phyloP scores from a whole-genome alignment of 2,888 invertebrate species.

The Asteroscopus sphinx region DNA sequence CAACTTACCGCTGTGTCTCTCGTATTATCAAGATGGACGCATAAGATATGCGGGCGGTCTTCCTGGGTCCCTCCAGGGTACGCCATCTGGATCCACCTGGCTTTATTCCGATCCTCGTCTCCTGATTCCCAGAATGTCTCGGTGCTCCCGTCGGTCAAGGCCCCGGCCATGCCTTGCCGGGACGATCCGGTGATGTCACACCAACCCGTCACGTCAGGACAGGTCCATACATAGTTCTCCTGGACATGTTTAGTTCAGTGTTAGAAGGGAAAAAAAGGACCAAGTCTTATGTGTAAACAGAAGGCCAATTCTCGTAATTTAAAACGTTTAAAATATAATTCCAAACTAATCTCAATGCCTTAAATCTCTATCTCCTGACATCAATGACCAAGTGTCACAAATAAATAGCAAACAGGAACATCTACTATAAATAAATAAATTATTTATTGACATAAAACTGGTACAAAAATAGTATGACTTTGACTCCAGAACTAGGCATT shows the following conservation, averaged over 20 bases:
- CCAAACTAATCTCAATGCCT: too few species aligned
- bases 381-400: too few species aligned
- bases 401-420: too few species aligned
- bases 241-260: conserved; percentile 40
- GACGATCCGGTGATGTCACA: conserved; percentile 97
- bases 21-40: conserved; percentile 98
- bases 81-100: conserved; percentile 93
- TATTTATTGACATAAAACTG: too few species aligned
- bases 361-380: too few species aligned
- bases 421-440: too few species aligned
- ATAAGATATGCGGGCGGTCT: conserved; percentile 93
- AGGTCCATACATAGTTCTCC: conserved; percentile 91
- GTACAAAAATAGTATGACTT: too few species aligned
- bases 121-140: conserved; percentile 99
- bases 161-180: conserved; percentile 97
- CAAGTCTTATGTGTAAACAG: too few species aligned
- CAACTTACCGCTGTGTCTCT: conserved; percentile 94
- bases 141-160: conserved; percentile 97
- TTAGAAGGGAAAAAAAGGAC: too few species aligned
- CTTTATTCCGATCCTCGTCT: conserved; percentile 98
- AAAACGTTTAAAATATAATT: too few species aligned
- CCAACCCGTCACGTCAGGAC: conserved; percentile 93
- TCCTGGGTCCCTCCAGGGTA: conserved; percentile 80
- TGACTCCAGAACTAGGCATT: too few species aligned
- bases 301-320: too few species aligned